Base-by-base conservation (phyloP, 2,113 vertebrate genomes). In the Athene cunicularia region DNA sequence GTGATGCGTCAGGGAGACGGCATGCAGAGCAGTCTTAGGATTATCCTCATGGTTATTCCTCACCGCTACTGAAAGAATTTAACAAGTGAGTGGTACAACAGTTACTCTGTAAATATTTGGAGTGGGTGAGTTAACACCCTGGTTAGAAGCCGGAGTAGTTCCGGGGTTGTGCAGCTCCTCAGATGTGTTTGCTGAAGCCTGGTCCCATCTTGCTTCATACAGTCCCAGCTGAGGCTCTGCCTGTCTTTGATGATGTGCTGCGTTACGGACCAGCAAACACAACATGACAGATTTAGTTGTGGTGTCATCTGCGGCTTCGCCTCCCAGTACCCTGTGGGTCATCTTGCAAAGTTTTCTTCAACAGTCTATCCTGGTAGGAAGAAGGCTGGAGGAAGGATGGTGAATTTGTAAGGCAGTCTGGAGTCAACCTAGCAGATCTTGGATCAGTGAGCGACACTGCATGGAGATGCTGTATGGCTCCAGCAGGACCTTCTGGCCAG, bases 41-140 rank as follows among this genome's bases (percentile, higher is more conserved):
- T 90, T 56, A 32, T 49, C 73, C n/a, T 85, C 2, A 3, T 5
- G 52, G 16, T 58, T 92, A 17, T 82, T 90, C 33, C 47, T 88
- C 67, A 39, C 11, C 1, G 1, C 52, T 43, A 15, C n/a, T 53
- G 68, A 77, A 92, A 88, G 77, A 22, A 45, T 96, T 90, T 76
- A 71, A 90, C 62, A 67, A 58, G 37, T 8, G 23, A 68, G 22
- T 1, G 8, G 17, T 76, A 39, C 4, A 70, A 26, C 22, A 41
- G n/a, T 73, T 89, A 55, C 70, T 79, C 49, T 49, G 50, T 81
- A 81, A 92, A 72, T 95, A 76, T 82, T 95, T 93, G 73, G 45
- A 75, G 24, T n/a, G 53, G 22, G n/a, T 28, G 60, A 72, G 26
- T 66, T 76, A 59, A 81, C 43, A 39, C 17, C 19, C 21, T 4